A percentile compares a stretch with the other conserved stretches of the same genome.
Evolutionary conservation across 2,113 vertebrate genomes (phyloP).

Genomic region (Campylorhamphus procurvoides): DNA sequence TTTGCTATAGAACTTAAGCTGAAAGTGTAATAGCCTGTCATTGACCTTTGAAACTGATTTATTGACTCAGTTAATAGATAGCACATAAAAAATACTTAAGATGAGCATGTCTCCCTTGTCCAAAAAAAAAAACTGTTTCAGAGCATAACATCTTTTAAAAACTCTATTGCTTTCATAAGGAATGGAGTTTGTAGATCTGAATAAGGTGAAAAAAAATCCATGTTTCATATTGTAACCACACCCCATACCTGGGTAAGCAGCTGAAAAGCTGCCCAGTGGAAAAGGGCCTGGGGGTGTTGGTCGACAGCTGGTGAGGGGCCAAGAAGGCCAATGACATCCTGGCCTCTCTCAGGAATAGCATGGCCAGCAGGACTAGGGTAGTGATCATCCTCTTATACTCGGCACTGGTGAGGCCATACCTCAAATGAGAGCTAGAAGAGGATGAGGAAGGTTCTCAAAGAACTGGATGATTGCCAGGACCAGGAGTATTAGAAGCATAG

Average conservation of each 20-base stretch:
- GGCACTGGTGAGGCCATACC: not conserved
- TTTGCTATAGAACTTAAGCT: not conserved
- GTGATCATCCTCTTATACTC: not conserved
- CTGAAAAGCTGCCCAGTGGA: not conserved
- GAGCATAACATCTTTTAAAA: not conserved
- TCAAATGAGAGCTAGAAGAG: not conserved
- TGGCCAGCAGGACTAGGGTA: not conserved
- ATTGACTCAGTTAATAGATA: not conserved
- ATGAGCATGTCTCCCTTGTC: not conserved
- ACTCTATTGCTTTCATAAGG: not conserved
- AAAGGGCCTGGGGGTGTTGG: not conserved
- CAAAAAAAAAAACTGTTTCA: not conserved
- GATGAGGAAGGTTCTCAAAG: not conserved
- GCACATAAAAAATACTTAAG: not conserved
- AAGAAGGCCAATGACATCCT: not conserved
- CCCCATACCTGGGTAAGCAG: not conserved
- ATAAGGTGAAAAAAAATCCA: not conserved
- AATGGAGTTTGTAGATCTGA: not conserved
- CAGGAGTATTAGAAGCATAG: rapidly evolving
- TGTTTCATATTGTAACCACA: not conserved
- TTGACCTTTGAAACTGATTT: not conserved
- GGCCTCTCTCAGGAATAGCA: not conserved
- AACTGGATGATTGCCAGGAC: not conserved
- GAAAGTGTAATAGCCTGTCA: not conserved
- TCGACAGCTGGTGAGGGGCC: not conserved